These are phyloP conservation scores for Gymnoscelis rufifasciata DNA, from an alignment of 2,888 invertebrate genomes.

Conservation along the genomic window DNA sequence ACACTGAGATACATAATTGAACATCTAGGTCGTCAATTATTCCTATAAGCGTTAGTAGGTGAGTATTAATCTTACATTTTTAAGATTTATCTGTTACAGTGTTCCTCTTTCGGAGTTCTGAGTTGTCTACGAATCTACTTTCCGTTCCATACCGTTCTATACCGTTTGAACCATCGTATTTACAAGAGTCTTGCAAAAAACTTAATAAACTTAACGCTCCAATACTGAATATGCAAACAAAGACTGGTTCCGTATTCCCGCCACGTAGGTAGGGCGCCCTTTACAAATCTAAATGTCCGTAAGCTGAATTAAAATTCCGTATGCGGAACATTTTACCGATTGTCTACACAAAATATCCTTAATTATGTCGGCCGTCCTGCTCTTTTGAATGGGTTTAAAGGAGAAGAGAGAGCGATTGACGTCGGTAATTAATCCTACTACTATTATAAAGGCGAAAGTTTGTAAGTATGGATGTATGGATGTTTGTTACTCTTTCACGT, in stretches of 20 bases:
- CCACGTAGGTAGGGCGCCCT: constrained; percentile 17
- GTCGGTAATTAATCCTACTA: too few species aligned
- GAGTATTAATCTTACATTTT: too few species aligned
- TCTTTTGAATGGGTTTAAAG: constrained; percentile 33
- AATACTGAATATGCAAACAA: constrained; percentile 19
- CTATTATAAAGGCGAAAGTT: background rate
- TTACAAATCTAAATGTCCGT: constrained; percentile 38
- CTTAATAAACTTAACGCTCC: constrained; percentile 11
- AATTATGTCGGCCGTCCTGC: constrained; percentile 57
- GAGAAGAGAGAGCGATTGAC: constrained; percentile 17
- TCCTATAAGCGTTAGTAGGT: too few species aligned
- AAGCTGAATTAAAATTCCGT: constrained; percentile 69
- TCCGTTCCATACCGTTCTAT: too few species aligned
- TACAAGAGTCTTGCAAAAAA: constrained; percentile 1
- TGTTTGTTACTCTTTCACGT: too few species aligned
- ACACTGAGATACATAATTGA: too few species aligned
- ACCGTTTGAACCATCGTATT: too few species aligned
- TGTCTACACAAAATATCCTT: constrained; percentile 71
- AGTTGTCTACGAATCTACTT: too few species aligned
- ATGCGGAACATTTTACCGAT: constrained; percentile 62
- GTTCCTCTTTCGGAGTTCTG: too few species aligned
- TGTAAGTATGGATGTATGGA: too few species aligned
- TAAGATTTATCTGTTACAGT: too few species aligned
- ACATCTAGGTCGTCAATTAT: too few species aligned
- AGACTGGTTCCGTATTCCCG: constrained; percentile 12